Conservation (phyloP, 2,888 invertebrate species). For the Diaprepes abbreviatus region DNA sequence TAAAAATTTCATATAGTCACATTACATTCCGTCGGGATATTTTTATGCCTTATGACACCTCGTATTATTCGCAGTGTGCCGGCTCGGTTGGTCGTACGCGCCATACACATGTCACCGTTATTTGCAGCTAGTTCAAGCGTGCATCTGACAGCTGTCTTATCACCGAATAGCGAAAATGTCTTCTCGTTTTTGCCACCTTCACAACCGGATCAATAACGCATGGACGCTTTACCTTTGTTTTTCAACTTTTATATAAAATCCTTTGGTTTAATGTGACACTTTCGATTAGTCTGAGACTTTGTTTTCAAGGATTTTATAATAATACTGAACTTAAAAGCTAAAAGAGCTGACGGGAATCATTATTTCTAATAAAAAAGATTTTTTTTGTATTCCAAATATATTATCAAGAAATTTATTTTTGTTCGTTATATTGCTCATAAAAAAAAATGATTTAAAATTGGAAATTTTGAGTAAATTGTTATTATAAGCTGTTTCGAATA, state of each 20-base stretch:
- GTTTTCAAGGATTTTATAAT: neutral
- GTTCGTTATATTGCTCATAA: too few species aligned
- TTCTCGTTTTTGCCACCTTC: slow-evolving; percentile 55
- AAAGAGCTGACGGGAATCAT: too few species aligned
- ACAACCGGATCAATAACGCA: slow-evolving; percentile 58
- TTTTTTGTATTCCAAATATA: too few species aligned
- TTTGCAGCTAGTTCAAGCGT: slow-evolving; percentile 66
- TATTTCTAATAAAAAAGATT: too few species aligned
- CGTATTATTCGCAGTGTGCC: slow-evolving; percentile 64
- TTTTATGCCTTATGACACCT: slow-evolving; percentile 67
- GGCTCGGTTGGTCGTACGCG: slow-evolving; percentile 60
- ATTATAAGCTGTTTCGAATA: too few species aligned
- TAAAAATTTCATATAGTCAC: slow-evolving; percentile 67
- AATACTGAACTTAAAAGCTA: too few species aligned
- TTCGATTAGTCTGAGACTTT: neutral
- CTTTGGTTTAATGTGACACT: neutral
- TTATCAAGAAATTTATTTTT: too few species aligned
- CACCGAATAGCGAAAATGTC: slow-evolving; percentile 65
- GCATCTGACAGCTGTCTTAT: slow-evolving; percentile 68
- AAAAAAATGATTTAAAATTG: too few species aligned
- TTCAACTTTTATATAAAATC: slow-evolving; percentile 1
- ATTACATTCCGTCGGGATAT: slow-evolving; percentile 63
- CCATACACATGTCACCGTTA: slow-evolving; percentile 66
- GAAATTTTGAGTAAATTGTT: too few species aligned
- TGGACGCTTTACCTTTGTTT: slow-evolving; percentile 12